A percentile compares a stretch with the other conserved stretches of the same genome.
phyloP scores from a whole-genome alignment of 2,888 invertebrate species.

The Mylabris sibirica region DNA sequence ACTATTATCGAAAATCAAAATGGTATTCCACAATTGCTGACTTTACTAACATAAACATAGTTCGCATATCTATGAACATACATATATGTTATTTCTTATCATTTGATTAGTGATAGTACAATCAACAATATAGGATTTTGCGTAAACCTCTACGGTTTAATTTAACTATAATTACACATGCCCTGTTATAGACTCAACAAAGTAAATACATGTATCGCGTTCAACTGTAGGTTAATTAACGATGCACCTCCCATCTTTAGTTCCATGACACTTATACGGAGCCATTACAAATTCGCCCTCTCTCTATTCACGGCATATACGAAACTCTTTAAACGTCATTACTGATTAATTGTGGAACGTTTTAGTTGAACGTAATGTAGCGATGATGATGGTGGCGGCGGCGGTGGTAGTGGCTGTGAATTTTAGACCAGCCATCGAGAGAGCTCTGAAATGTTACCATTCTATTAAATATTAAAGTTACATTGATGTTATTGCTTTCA shows the following conservation, averaged over 20 bases:
- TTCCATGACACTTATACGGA: constrained; percentile 30
- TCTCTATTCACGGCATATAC: constrained; percentile 29
- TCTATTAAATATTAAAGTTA: constrained; percentile 18
- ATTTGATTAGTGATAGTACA: not conserved
- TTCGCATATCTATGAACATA: no score
- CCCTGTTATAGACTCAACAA: constrained; percentile 14
- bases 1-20: no score
- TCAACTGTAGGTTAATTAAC: constrained; percentile 34
- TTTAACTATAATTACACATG: not conserved
- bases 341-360: constrained; percentile 36
- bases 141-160: not conserved
- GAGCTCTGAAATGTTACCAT: constrained; percentile 15
- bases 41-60: not conserved
- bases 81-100: not conserved
- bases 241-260: constrained; percentile 36
- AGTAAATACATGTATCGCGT: constrained; percentile 35
- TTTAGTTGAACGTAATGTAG: not conserved
- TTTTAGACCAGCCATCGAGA: constrained; percentile 7
- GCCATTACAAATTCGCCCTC: constrained; percentile 23
- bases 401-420: not conserved
- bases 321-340: constrained; percentile 38
- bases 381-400: not conserved
- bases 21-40: no score
- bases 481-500: constrained; percentile 25
- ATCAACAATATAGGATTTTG: not conserved